Base-by-base conservation (phyloP, 2,888 invertebrate species). In the Andrena trimmerana region DNA sequence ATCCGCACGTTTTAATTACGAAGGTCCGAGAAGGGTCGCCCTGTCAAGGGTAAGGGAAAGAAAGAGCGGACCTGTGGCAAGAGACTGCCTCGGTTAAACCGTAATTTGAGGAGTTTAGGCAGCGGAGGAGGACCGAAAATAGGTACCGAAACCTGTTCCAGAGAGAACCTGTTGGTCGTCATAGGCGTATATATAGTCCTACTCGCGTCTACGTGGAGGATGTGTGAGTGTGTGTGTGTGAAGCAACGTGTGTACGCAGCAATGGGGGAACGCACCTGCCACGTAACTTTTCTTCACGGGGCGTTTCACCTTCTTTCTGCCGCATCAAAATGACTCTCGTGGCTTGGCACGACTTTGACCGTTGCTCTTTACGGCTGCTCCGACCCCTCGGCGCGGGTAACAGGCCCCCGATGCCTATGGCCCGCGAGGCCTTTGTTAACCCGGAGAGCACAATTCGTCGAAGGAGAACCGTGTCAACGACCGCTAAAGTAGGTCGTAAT, bases 81-180 rank as follows among this genome's bases (percentile, higher is more conserved):
- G 65, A 52, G 68, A 60, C 29, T 59, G 77, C 54, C 48, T 72
- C 48, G 67, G 62, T 62, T 68, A 68, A 24, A 57, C 71, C 57
- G 86, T 87, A 88, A 88, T 84, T 87, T 83, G 77, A 88, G 75
- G 74, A 84, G 78, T 84, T 79, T 81, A 74, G 77, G 73, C 78
- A 74, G 33, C 42, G 52, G 60, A 62, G 60, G 74, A 74, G 69
- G 69, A 52, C 78, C 88, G 72, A 88, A 88, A 88, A 86, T 88
- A 88, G 86, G 85, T 67, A 81, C 82, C 82, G 69, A 88, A 86
- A 88, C 88, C 88, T 87, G 88, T 88, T 88, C 52, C 79, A 52
- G 27, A 54, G 68, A 68, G 79, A 87, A 88, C 88, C 88, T 88
- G 88, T 88, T 88, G 83, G 85, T 77, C 78, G 78, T 74, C 69